These are phyloP conservation scores for Polydrusus cervinus DNA, from an alignment of 2,888 invertebrate species.

Conservation along the genomic window DNA sequence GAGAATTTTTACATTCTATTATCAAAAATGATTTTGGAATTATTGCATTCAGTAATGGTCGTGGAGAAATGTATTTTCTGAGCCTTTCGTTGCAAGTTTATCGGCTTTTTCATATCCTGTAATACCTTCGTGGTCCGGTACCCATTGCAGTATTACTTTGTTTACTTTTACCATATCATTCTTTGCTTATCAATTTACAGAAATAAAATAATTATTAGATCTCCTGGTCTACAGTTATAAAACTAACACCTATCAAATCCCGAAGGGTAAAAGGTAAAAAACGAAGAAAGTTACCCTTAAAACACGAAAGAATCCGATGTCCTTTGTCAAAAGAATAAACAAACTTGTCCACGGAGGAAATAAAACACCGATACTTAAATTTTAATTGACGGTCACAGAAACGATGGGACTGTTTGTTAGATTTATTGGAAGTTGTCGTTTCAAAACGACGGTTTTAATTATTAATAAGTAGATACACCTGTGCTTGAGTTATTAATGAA, in stretches of 20 bases:
- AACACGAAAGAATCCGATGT: constrained; percentile 66
- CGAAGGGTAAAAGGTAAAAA: constrained; percentile 10
- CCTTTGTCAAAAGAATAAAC: constrained; percentile 69
- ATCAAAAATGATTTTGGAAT: too few species aligned
- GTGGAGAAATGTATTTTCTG: too few species aligned
- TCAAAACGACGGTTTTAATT: constrained; percentile 68
- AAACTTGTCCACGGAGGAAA: constrained; percentile 67
- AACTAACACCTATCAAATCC: neutral
- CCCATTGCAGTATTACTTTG: too few species aligned
- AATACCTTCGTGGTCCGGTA: too few species aligned
- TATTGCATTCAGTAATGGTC: too few species aligned
- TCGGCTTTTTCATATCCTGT: too few species aligned
- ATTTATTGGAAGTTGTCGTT: constrained; percentile 68
- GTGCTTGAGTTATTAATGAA: constrained; percentile 60
- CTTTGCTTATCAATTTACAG: too few species aligned
- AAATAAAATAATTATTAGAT: neutral
- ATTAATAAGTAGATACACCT: constrained; percentile 60
- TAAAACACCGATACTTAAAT: constrained; percentile 66
- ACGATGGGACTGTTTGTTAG: constrained; percentile 64
- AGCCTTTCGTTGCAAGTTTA: too few species aligned
- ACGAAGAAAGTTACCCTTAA: constrained; percentile 64
- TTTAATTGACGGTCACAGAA: constrained; percentile 68
- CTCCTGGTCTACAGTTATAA: neutral
- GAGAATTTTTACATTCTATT: too few species aligned
- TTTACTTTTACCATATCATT: too few species aligned